phyloP scores from a whole-genome alignment of 2,888 invertebrate species.

The Noctua pronuba region DNA sequence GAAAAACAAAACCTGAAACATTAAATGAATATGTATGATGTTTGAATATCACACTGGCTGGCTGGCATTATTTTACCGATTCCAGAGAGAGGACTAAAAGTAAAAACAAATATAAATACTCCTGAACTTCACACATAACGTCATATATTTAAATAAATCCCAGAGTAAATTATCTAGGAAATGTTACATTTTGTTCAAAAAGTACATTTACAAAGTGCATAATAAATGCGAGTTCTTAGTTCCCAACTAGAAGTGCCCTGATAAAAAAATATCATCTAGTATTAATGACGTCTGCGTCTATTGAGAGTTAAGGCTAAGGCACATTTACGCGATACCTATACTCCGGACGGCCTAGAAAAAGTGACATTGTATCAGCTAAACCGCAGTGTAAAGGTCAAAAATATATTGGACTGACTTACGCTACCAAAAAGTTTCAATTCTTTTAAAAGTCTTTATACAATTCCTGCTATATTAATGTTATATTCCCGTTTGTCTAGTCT shows the following conservation, averaged over 20 bases:
- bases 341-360: not conserved
- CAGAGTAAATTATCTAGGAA: conserved; percentile 47
- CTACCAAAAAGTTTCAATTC: not conserved
- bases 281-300: conserved; percentile 67
- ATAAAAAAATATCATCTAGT: conserved; percentile 66
- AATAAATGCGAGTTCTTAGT: conserved; percentile 60
- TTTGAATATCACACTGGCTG: not conserved
- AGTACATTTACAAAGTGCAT: conserved; percentile 51
- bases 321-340: conserved; percentile 14
- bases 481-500: too few relatives aligned
- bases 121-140: conserved; percentile 35
- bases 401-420: not conserved
- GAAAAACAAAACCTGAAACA: not conserved
- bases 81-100: not conserved
- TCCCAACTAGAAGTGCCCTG: conserved; percentile 40
- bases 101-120: conserved; percentile 26
- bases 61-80: not conserved
- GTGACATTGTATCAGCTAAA: not conserved
- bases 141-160: conserved; percentile 47
- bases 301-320: conserved; percentile 29
- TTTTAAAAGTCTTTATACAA: not conserved
- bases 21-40: not conserved
- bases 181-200: conserved; percentile 49
- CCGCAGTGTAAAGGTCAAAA: not conserved
- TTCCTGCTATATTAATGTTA: too few relatives aligned